phyloP scores from a whole-genome alignment of 2,888 invertebrate genomes.

The Tortrix viridana region DNA sequence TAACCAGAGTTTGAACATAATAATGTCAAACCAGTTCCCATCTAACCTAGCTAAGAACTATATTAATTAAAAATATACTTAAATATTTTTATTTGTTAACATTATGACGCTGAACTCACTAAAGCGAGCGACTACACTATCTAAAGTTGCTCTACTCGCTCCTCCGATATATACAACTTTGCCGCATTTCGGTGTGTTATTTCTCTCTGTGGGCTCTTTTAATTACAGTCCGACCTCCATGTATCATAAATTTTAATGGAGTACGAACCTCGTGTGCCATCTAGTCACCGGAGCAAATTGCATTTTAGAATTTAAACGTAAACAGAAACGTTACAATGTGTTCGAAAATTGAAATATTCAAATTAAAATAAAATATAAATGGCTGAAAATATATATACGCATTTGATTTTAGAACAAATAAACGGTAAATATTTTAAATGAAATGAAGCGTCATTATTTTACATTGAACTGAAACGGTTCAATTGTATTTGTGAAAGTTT shows the following conservation, averaged over 20 bases:
- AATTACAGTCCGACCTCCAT: conserved; percentile 73
- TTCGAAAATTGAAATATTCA: conserved; percentile 44
- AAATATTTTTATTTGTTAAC: conserved; percentile 1
- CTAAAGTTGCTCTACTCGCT: conserved; percentile 49
- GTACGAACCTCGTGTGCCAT: conserved; percentile 52
- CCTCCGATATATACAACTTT: conserved; percentile 52
- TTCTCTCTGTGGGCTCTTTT: conserved; percentile 74
- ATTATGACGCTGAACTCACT: conserved; percentile 19
- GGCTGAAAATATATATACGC: background rate
- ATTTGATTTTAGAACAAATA: background rate
- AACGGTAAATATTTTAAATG: background rate
- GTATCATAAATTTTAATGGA: conserved; percentile 82
- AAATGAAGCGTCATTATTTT: too few relatives aligned
- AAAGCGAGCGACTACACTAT: conserved; percentile 52
- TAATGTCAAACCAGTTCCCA: too few relatives aligned
- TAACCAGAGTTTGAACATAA: too few relatives aligned
- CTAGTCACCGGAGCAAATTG: conserved; percentile 59
- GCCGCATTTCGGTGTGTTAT: conserved; percentile 62
- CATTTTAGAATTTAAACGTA: conserved; percentile 70
- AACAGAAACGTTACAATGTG: conserved; percentile 43
- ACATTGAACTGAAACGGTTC: too few relatives aligned
- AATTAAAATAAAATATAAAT: background rate
- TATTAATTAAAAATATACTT: too few relatives aligned
- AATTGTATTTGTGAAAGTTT: too few relatives aligned
- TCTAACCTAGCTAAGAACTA: too few relatives aligned